phyloP scores from a whole-genome alignment of 2,797 vertebrate genomes.

The Cyclopterus lumpus region DNA sequence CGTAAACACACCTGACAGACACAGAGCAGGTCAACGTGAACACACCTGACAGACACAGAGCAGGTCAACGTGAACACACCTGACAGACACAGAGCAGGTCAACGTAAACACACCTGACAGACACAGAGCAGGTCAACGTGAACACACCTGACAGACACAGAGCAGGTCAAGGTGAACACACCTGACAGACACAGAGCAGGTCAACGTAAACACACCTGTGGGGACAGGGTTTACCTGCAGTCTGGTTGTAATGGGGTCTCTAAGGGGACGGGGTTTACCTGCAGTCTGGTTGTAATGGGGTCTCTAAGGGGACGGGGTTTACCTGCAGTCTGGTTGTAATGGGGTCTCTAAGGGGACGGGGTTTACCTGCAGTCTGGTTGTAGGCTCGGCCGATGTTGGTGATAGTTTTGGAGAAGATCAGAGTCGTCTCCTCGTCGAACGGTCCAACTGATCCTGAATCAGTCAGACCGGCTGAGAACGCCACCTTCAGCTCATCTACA shows the following conservation, averaged over 20 bases:
- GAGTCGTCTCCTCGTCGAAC: conserved; percentile 63
- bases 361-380: conserved; percentile 40
- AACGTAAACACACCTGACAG: no score
- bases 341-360: not conserved
- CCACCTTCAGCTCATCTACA: conserved; percentile 62
- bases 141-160: conserved; percentile 65
- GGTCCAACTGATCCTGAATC: conserved; percentile 70
- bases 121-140: no score
- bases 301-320: not conserved
- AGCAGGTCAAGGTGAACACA: not conserved
- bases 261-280: no score
- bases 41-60: not conserved
- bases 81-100: no score
- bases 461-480: conserved; percentile 70
- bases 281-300: not conserved
- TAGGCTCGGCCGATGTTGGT: conserved; percentile 65
- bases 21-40: not conserved
- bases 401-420: conserved; percentile 73
- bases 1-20: conserved; percentile 66
- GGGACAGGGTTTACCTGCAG: no score
- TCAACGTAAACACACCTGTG: no score
- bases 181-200: no score
- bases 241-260: no score
- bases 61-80: no score
- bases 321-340: conserved; percentile 52